Conservation (phyloP, 2,888 invertebrate species). For the Andrena bicolor region DNA sequence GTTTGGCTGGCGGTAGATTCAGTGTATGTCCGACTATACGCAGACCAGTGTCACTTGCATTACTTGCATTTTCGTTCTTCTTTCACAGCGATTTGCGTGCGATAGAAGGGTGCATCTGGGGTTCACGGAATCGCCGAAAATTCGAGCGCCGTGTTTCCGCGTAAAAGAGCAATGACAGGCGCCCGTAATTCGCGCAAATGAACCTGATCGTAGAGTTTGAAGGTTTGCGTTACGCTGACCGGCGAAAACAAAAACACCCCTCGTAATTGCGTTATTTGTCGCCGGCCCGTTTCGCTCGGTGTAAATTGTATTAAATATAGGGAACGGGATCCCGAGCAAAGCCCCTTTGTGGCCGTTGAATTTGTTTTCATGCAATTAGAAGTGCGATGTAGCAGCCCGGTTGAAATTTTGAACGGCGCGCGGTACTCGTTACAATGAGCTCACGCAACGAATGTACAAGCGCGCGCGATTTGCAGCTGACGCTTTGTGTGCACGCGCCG, state of each 20-base stretch:
- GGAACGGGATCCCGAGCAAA: background rate
- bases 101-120: too few species aligned
- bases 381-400: conserved; percentile 28
- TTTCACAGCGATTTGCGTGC: too few species aligned
- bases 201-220: background rate
- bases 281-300: background rate
- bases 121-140: too few species aligned
- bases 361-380: conserved; percentile 52
- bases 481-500: conserved; percentile 28
- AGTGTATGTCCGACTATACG: too few species aligned
- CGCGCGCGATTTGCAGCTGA: conserved; percentile 27
- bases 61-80: too few species aligned
- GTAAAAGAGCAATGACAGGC: background rate
- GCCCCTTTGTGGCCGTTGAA: conserved; percentile 37
- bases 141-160: too few species aligned
- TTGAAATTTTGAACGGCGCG: conserved; percentile 38
- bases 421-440: conserved; percentile 27
- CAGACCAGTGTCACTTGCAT: too few species aligned
- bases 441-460: conserved; percentile 36
- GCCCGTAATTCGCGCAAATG: background rate
- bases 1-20: too few species aligned
- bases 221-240: background rate
- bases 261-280: background rate
- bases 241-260: background rate
- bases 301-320: conserved; percentile 1